These are phyloP conservation scores for Gonatopus flavifemur DNA, from an alignment of 1,140 invertebrate genomes.

Conservation along the genomic window DNA sequence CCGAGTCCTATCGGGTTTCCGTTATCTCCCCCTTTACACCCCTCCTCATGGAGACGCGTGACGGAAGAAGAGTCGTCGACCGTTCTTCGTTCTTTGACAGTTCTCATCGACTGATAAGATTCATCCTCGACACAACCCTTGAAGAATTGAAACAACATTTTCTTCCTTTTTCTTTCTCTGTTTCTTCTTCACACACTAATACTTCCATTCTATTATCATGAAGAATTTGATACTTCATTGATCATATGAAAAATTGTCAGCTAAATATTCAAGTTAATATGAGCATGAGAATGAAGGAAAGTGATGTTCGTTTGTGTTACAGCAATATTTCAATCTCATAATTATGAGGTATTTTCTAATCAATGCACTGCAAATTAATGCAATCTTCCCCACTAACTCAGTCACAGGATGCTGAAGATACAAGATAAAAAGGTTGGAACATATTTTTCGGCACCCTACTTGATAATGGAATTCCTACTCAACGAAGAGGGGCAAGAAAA, in stretches of 20 bases:
- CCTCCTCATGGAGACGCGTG: conserved; percentile 23
- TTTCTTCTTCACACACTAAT: no score
- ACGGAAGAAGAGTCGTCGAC: conserved; percentile 50
- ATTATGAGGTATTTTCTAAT: no score
- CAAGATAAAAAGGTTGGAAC: conserved; percentile 45
- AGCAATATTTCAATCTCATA: no score
- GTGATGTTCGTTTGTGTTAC: no score
- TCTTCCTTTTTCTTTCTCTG: no score
- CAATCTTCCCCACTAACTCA: conserved; percentile 15
- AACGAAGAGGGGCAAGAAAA: neutral
- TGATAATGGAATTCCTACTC: conserved; percentile 34
- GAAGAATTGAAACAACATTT: conserved; percentile 22
- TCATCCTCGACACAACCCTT: conserved; percentile 30
- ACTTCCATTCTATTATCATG: no score
- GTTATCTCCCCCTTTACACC: conserved; percentile 46
- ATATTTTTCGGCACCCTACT: conserved; percentile 39
- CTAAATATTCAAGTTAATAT: no score
- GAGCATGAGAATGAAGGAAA: no score
- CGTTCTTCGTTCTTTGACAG: conserved; percentile 51
- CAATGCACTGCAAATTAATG: conserved; percentile 36
- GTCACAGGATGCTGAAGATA: conserved; percentile 29
- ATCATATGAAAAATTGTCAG: no score
- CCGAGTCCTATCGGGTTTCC: conserved; percentile 47
- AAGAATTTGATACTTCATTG: no score
- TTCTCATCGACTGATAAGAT: conserved; percentile 52